phyloP scores from a whole-genome alignment of 2,113 vertebrate genomes.

The Gracilinanus agilis region DNA sequence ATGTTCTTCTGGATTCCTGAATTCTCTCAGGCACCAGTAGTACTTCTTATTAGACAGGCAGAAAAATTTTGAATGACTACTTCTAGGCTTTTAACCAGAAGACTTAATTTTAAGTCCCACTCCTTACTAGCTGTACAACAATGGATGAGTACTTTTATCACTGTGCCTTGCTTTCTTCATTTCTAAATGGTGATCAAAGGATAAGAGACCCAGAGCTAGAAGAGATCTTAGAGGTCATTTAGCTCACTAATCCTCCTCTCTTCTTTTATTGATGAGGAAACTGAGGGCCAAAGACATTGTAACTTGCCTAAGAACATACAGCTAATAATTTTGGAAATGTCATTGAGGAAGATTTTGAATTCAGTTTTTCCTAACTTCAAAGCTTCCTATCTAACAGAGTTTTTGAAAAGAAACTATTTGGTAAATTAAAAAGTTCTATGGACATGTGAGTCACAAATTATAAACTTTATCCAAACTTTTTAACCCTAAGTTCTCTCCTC shows the following conservation, averaged over 20 bases:
- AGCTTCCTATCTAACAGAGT: not conserved
- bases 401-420: not conserved
- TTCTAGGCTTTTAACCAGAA: not conserved
- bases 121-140: too few species aligned
- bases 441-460: not conserved
- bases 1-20: not conserved
- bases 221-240: not conserved
- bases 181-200: not conserved
- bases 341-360: not conserved
- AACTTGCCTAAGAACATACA: not conserved
- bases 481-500: not conserved
- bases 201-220: not conserved
- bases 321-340: not conserved
- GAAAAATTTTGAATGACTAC: not conserved
- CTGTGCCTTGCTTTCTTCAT: not conserved
- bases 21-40: not conserved
- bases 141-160: not conserved
- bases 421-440: not conserved
- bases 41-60: not conserved
- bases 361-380: not conserved
- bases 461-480: not conserved
- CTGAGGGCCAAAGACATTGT: not conserved
- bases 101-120: not conserved
- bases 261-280: not conserved
- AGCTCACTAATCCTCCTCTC: not conserved